Conservation (phyloP, 2,797 vertebrate genomes). For the Fratercula arctica region DNA sequence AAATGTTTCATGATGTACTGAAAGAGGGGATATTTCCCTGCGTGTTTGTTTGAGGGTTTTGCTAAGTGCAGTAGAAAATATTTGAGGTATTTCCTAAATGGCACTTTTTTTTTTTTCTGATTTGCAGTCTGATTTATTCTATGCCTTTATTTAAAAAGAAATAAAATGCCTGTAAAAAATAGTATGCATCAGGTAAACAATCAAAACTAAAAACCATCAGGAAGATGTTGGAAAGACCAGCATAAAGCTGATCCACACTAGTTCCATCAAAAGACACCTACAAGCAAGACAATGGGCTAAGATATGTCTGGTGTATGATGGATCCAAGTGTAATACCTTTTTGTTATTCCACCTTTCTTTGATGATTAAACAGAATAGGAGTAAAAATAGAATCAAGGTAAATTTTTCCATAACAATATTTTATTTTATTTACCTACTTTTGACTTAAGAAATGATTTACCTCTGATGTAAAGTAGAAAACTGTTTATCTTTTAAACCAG, state of each 20-base stretch:
- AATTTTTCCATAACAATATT: background rate
- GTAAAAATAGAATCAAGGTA: background rate
- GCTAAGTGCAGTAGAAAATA: background rate
- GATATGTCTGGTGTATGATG: background rate
- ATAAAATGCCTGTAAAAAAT: background rate
- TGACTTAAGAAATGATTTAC: background rate
- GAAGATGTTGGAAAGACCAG: background rate
- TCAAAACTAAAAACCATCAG: background rate
- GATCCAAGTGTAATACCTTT: background rate
- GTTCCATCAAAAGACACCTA: background rate
- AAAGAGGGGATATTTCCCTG: background rate
- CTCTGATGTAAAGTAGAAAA: background rate
- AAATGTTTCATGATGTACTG: background rate
- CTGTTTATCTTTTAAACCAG: slow-evolving; percentile 16
- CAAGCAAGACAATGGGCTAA: background rate
- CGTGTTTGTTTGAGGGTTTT: background rate
- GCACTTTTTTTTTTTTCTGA: background rate
- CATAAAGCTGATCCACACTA: background rate
- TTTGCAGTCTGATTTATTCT: background rate
- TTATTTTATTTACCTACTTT: slow-evolving; percentile 13
- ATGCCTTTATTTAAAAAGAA: background rate
- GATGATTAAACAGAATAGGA: background rate
- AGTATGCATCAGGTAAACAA: background rate
- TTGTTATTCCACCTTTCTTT: background rate
- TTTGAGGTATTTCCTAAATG: background rate